phyloP scores from a whole-genome alignment of 2,113 vertebrate species.

The Otolemur garnettii region DNA sequence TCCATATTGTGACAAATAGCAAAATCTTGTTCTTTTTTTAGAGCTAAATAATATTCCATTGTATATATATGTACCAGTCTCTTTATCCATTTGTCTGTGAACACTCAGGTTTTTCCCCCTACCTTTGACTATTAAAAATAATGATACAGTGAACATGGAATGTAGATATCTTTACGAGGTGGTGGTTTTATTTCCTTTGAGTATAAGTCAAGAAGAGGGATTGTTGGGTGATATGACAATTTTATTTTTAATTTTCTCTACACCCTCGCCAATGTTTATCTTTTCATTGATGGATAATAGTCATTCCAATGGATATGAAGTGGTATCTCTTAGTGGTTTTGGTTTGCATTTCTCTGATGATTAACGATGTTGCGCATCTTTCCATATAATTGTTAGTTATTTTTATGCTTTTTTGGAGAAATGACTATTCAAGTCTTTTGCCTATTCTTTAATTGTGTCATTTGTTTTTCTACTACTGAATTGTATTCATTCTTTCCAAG shows the following conservation, averaged over 20 bases:
- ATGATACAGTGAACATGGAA: not conserved
- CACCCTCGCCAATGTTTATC: not conserved
- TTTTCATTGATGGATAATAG: not conserved
- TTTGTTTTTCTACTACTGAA: not conserved
- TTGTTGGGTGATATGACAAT: not conserved
- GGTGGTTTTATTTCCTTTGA: not conserved
- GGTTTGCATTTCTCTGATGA: not conserved
- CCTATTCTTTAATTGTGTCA: not conserved
- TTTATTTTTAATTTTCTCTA: not conserved
- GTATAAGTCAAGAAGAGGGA: not conserved
- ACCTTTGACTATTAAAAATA: not conserved
- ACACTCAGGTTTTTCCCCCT: too few species aligned
- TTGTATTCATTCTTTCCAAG: not conserved
- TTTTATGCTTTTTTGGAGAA: not conserved
- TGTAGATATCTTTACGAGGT: not conserved
- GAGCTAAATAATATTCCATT: not conserved
- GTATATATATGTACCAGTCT: not conserved
- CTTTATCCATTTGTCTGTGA: not conserved
- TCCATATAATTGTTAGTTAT: not conserved
- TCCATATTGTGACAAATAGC: not conserved
- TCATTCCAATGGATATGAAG: not conserved
- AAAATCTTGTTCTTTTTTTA: not conserved
- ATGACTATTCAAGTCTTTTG: not conserved
- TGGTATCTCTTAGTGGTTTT: not conserved
- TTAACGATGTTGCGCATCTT: not conserved